Evolutionary conservation across 1,140 invertebrate species (phyloP).

Genomic region (Tigriopus japonicus): DNA sequence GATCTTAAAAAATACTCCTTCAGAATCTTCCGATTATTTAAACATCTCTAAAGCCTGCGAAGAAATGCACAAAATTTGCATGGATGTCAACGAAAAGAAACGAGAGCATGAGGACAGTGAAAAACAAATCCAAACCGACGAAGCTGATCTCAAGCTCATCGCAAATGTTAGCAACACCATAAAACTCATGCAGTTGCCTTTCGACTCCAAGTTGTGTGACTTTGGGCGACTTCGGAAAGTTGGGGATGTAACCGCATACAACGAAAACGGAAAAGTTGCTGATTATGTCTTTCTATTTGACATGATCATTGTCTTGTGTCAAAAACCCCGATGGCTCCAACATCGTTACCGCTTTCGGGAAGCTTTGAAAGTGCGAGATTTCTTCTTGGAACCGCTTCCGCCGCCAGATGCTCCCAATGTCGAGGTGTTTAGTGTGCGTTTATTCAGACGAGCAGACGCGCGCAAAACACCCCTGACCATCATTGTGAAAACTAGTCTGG

Average conservation of each 20-base stretch:
- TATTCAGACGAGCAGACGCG: background rate
- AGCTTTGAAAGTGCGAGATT: conserved; percentile 4
- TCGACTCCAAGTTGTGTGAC: background rate
- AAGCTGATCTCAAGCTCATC: conserved; percentile 4
- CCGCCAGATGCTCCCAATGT: background rate
- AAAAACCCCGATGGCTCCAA: conserved; percentile 3
- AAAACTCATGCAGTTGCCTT: background rate
- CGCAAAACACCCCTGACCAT: background rate
- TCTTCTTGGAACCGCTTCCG: background rate
- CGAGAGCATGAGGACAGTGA: background rate
- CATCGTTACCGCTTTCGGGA: conserved; percentile 7
- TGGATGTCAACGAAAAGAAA: conserved; percentile 7
- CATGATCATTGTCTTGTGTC: conserved; percentile 9
- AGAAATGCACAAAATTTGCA: background rate
- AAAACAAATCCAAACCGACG: conserved; percentile 1
- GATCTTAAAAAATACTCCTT: background rate
- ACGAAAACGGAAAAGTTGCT: background rate
- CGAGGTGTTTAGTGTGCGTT: background rate
- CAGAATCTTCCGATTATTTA: background rate
- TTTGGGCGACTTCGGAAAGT: conserved; percentile 5
- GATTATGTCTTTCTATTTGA: conserved; percentile 14
- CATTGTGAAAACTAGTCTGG: background rate
- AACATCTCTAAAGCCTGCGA: background rate
- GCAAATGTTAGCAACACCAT: background rate
- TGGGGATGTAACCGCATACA: background rate